Percentiles rank a stretch among this genome's conserved stretches.
Evolutionary conservation across 2,113 vertebrate species (phyloP).

Genomic region (Macquaria australasica): DNA sequence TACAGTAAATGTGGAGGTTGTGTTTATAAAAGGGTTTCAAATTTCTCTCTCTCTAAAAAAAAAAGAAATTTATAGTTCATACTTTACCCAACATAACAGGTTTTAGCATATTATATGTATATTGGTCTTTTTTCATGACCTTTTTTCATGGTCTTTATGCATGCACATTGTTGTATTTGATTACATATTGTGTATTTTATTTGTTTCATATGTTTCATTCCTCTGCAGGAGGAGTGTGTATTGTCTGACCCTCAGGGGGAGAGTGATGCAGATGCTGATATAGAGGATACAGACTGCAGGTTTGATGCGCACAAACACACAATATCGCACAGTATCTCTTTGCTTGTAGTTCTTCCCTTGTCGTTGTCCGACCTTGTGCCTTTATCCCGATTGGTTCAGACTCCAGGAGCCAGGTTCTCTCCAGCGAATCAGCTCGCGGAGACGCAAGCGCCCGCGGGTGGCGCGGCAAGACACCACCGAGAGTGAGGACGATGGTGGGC

Average conservation of each 20-base stretch:
- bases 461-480: slow-evolving; percentile 86
- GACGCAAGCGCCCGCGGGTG: slow-evolving; percentile 82
- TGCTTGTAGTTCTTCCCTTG: background rate
- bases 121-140: background rate
- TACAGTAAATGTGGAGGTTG: background rate
- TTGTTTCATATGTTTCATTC: background rate
- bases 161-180: background rate
- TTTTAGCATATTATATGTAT: background rate
- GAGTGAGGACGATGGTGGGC: slow-evolving; percentile 86
- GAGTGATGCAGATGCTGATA: slow-evolving; percentile 86
- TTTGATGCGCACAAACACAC: slow-evolving; percentile 33
- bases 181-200: background rate
- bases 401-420: slow-evolving; percentile 82
- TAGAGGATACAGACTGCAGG: slow-evolving; percentile 87
- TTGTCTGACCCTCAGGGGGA: slow-evolving; percentile 85
- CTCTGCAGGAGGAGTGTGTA: slow-evolving; percentile 81
- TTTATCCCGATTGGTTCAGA: slow-evolving; percentile 63
- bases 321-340: background rate
- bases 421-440: slow-evolving; percentile 86
- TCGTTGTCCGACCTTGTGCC: slow-evolving; percentile 8
- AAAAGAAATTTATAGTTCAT: too few species aligned
- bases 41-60: background rate
- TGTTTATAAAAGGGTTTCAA: background rate
- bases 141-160: too few species aligned
- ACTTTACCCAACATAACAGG: background rate